phyloP scores from a whole-genome alignment of 2,888 invertebrate species.

The Chaetogeoica ovagalla region DNA sequence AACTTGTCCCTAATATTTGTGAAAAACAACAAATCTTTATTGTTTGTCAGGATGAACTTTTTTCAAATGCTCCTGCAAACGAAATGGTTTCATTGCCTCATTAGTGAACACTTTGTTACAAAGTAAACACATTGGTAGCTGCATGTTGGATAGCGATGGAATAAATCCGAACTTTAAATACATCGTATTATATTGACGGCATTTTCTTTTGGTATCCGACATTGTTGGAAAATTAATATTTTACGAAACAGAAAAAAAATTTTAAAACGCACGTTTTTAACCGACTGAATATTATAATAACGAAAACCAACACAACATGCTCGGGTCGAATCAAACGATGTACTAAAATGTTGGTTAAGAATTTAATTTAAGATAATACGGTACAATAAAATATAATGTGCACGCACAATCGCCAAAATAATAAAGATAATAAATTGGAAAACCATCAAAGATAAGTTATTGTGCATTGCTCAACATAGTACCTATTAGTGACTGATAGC shows the following conservation, averaged over 20 bases:
- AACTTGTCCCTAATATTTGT: conserved; percentile 24
- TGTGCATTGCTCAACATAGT: conserved; percentile 12
- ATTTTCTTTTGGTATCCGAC: conserved; percentile 10
- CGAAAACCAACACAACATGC: conserved; percentile 9
- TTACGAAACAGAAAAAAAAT: conserved; percentile 9
- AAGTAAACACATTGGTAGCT: too few species aligned
- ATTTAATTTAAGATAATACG: conserved; percentile 2
- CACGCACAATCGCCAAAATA: conserved; percentile 34
- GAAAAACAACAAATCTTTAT: conserved; percentile 25
- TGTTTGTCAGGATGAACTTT: conserved; percentile 28
- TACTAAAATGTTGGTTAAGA: too few species aligned
- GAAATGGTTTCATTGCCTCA: conserved; percentile 12
- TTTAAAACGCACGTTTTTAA: conserved; percentile 20
- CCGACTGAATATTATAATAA: conserved; percentile 26
- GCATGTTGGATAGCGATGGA: too few species aligned
- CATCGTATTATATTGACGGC: too few species aligned
- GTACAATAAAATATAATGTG: conserved; percentile 28
- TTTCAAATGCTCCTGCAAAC: conserved; percentile 11
- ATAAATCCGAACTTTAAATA: too few species aligned
- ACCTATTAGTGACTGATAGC: too few species aligned
- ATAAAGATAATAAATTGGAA: conserved; percentile 22
- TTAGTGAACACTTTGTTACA: too few species aligned
- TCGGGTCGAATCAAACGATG: conserved; percentile 18
- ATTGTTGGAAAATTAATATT: conserved; percentile 24
- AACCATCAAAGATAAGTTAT: conserved; percentile 28